Conservation (phyloP, 2,797 vertebrate genomes). For the Prunella strophiata region DNA sequence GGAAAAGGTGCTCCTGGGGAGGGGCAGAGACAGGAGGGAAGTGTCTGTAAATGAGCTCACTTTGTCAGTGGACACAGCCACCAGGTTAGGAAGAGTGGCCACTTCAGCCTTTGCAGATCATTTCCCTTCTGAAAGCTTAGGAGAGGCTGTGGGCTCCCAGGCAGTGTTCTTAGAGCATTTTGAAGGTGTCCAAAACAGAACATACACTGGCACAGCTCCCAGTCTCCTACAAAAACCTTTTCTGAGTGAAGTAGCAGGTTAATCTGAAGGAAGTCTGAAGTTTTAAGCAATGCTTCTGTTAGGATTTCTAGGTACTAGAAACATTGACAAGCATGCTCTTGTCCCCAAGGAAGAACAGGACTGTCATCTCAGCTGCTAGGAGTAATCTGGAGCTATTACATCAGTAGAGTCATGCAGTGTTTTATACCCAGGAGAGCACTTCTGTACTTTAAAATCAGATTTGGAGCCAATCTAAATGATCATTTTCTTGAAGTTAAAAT, state of each 20-base stretch:
- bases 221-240: neutral
- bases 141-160: neutral
- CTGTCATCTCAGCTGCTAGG: conserved; percentile 23
- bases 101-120: neutral
- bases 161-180: neutral
- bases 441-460: conserved; percentile 16
- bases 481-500: conserved; percentile 35
- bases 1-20: neutral
- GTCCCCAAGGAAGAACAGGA: conserved; percentile 7
- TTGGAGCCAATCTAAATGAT: conserved; percentile 41
- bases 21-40: neutral
- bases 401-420: neutral
- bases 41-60: neutral
- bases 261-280: neutral
- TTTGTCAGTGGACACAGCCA: accelerated
- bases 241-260: neutral
- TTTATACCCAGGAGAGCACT: conserved; percentile 45
- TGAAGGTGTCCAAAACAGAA: neutral
- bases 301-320: neutral
- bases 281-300: neutral
- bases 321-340: neutral
- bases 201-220: neutral
- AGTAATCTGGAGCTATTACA: conserved; percentile 34
- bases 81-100: neutral
- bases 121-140: neutral